Evolutionary conservation across 2,888 invertebrate species (phyloP).

Genomic region (Morpho helenor): DNA sequence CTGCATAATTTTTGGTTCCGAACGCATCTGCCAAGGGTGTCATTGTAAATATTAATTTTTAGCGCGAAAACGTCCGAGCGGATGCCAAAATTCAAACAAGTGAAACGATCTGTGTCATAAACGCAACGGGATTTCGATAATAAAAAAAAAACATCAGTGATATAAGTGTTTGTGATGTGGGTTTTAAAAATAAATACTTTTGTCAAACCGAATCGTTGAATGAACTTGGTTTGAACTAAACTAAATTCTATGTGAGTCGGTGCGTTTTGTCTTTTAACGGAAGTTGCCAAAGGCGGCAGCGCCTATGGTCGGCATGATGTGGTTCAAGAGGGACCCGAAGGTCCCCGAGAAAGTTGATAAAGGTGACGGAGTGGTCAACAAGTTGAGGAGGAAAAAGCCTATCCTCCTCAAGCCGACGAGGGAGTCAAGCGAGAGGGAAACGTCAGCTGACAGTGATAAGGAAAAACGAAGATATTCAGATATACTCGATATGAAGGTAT

Average conservation of each 20-base stretch:
- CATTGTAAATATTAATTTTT: slow-evolving; percentile 13
- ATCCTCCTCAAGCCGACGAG: slow-evolving; percentile 59
- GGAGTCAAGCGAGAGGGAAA: slow-evolving; percentile 70
- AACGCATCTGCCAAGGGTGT: slow-evolving; percentile 20
- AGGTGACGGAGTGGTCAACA: slow-evolving; percentile 52
- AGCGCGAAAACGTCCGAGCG: slow-evolving; percentile 11
- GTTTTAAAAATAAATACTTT: slow-evolving; percentile 12
- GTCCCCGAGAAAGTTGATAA: slow-evolving; percentile 52
- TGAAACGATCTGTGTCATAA: background rate
- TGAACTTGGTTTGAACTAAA: background rate
- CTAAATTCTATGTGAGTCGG: background rate
- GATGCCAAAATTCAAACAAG: slow-evolving; percentile 16
- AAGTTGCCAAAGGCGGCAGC: slow-evolving; percentile 8
- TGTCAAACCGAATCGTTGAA: slow-evolving; percentile 8
- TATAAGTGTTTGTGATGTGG: slow-evolving; percentile 13
- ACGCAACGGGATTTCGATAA: slow-evolving; percentile 5
- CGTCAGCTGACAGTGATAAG: slow-evolving; percentile 69
- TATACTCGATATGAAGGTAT: slow-evolving; percentile 67
- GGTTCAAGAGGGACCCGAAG: slow-evolving; percentile 71
- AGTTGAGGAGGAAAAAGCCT: slow-evolving; percentile 64
- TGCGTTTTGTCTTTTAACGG: background rate
- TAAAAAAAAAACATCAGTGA: background rate
- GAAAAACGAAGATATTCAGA: slow-evolving; percentile 68
- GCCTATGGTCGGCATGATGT: slow-evolving; percentile 64
- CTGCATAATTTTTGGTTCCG: background rate